Evolutionary conservation across 2,888 invertebrate genomes (phyloP).

Genomic region (Congeria kusceri): DNA sequence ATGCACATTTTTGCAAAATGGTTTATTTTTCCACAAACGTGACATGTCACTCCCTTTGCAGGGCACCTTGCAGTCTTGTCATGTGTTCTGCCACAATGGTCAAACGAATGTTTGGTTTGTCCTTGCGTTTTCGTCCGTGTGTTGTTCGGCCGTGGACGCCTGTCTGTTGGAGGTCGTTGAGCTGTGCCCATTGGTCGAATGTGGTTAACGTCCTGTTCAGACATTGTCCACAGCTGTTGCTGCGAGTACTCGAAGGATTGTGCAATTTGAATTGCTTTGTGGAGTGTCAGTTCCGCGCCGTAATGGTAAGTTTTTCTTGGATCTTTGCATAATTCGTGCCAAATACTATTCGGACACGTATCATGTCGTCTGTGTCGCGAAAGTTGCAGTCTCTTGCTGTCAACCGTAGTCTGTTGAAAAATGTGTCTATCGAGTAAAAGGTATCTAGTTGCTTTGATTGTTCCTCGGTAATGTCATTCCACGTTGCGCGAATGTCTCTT

Average conservation of each 20-base stretch:
- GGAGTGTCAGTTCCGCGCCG: constrained; percentile 22
- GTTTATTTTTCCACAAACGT: constrained; percentile 8
- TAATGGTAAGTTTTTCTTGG: constrained; percentile 24
- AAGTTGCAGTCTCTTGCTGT: constrained; percentile 12
- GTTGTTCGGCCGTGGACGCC: not conserved
- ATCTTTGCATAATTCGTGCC: constrained; percentile 29
- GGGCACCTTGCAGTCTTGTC: constrained; percentile 18
- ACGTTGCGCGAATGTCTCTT: too few relatives aligned
- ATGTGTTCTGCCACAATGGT: constrained; percentile 21
- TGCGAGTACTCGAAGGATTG: constrained; percentile 20
- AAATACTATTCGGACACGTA: constrained; percentile 27
- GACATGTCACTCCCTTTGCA: constrained; percentile 16
- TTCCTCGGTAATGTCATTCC: too few relatives aligned
- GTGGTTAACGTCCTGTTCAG: constrained; percentile 3
- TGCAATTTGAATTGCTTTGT: constrained; percentile 29
- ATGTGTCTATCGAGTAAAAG: too few relatives aligned
- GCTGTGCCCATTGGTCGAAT: not conserved
- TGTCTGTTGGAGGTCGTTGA: too few relatives aligned
- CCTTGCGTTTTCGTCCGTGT: not conserved
- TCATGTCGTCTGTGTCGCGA: constrained; percentile 18
- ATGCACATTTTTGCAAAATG: constrained; percentile 26
- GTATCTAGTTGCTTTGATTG: too few relatives aligned
- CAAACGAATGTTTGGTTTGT: constrained; percentile 5
- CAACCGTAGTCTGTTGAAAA: too few relatives aligned
- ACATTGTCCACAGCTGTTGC: constrained; percentile 24